Evolutionary conservation across 1,140 invertebrate species (phyloP), one percentile per base, ranked within the genome.

Genomic region (Drosophila ambigua): DNA sequence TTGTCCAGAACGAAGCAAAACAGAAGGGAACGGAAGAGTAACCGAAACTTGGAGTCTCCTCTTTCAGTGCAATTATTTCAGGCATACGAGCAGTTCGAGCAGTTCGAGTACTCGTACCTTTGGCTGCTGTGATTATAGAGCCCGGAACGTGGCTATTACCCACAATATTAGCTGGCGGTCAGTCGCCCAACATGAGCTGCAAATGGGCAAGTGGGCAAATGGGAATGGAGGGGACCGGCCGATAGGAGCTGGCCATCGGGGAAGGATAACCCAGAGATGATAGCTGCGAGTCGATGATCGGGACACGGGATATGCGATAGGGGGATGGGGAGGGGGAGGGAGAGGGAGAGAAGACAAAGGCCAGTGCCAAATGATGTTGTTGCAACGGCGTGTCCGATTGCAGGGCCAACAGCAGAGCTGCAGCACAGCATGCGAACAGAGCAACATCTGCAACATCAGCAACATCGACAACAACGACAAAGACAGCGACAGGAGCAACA

Each of bases 131-230:
- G 80, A 84, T 79, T 79, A 69, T 59, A 80, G 77, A 72, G 58
- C 61, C 48, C 54, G 73, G 65, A 85, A 80, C 81, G 82, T 81
- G 77, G 81, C 81, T 79, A 85, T 85, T 85, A 85, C 82, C 67
- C 77, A 73, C 73, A 79, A 81, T 77, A 77, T 85, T 85, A 85
- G 72, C 73, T 81, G 61, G 46, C 24, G 54, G 71, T 52, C 57
- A 60, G 73, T 54, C 60, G 57, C 60, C 63, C 49, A 54, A 67
- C 62, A 66, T 31, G 65, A 66, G 62, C 65, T 68, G 76, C 63
- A 72, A 79, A 79, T 79, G 68, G 76, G 55, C 46, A 69, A 63
- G 52, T 44, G 67, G 20, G 16, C 54, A 35, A 48, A 41, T 67
- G 15, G 41, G 31, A 43, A 35, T 16, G 16, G 16, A 16, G 16